Base-by-base conservation (phyloP, 30 jellyfish, hydroid and myxozoan species). In the Aurelia coerulea region DNA sequence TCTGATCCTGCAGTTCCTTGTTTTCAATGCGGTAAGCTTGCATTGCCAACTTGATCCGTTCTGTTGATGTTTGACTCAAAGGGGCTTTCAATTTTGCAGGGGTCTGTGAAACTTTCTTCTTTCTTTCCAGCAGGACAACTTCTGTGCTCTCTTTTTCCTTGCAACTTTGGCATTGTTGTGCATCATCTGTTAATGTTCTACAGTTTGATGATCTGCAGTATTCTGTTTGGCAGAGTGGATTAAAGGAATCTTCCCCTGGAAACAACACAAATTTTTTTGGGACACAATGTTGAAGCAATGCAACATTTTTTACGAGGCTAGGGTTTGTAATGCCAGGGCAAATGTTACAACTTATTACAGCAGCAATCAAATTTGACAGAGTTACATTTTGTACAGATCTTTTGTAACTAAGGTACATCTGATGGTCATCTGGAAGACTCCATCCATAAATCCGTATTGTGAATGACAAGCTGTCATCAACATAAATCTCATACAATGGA, bases 1-100 rank as follows among this genome's bases (percentile, higher is more conserved):
- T 23, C 78, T 75, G 74, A 19, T 29, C 35, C 67, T 90, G 65
- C 65, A 90, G 78, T 69, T 46, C 62, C 79, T 73, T 90, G 62
- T 90, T 90, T 54, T 83, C 87, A 31, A 74, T 34, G 46, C 91
- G 90, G 34, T 58, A 29, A 14, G 65, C 71, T 69, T 83, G 90
- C 70, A 90, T 10, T 19, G 95, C 78, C 35, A 78, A 84, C 49
- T 59, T 59, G n/a, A 78, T 35, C 33, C 83, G 62, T 17, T 59
- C 18, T 19, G 80, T 62, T 5, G 23, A 11, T 3, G 89, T 62
- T 13, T 12, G 31, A 5, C 66, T 14, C 17, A 78, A 17, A 11
- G 89, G 89, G 4, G 89, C 89, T 11, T 78, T 60, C 42, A 37
- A 50, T 31, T 62, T 78, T 39, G 89, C 89, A 29, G 80, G 84